Evolutionary conservation across 2,797 vertebrate genomes (phyloP), one percentile per base, ranked within the genome.

Genomic region (Acipenser ruthenus): DNA sequence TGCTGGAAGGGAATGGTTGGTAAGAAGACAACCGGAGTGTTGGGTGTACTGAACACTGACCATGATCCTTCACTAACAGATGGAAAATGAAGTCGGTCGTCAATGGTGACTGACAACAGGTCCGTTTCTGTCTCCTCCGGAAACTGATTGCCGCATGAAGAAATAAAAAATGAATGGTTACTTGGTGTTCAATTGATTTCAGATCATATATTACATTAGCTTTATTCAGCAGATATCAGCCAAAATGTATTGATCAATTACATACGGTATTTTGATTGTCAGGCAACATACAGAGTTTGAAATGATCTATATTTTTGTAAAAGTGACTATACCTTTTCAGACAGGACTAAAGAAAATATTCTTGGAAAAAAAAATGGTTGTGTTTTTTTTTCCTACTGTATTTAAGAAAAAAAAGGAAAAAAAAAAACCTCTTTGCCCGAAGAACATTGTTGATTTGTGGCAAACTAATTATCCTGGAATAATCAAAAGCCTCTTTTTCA

Each of bases 91-190:
- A 88, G 90, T 74, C 92, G 89, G 78, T 92, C 93, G 69, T 97
- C 96, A 73, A 88, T 77, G 83, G 86, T 87, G 84, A 95, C 87
- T 70, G 93, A 95, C 80, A 96, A 89, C 86, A 96, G 90, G 84
- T 98, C 95, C 88, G 86, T 80, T 84, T 99, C 95, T 83, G 93
- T 88, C 89, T 97, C 96, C 85, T 99, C 97, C 65, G 95, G 96
- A 87, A 99, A 99, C 97, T 99, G 78, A 83, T 78, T 75, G 70
- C 58, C 73, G 79, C 68, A 83, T 70, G 80, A 85, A 84, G 79
- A 70, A 71, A 62, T 75, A 68, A 79, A 71, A 74, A 70, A 72
- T 75, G 80, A 71, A 72, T 66, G 65, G 59, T 61, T 72, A 71
- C 0, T 6, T 59, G 18, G 10, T 7, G 8, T 53, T 61, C 65